Evolutionary conservation across 2,113 vertebrate species (phyloP).

Genomic region (Dicrurus megarhynchus): DNA sequence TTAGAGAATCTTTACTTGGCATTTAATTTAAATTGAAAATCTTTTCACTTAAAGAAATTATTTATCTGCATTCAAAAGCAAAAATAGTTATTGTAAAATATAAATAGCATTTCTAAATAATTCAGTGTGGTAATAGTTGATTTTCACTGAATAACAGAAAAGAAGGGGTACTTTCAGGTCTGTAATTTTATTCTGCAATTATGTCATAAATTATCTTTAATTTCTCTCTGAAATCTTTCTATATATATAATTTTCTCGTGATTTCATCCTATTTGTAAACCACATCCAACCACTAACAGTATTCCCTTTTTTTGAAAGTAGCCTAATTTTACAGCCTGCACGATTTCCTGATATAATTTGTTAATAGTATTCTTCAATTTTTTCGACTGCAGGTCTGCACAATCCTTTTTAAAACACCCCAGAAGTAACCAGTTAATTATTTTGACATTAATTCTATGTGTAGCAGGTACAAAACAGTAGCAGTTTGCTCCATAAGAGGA

Average conservation of each 20-base stretch:
- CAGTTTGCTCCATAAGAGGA: not conserved
- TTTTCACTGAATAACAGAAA: not conserved
- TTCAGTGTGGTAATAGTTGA: not conserved
- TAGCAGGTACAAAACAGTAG: not conserved
- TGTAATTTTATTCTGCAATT: not conserved
- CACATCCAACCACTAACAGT: not conserved
- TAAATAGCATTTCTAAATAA: not conserved
- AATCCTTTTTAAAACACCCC: not conserved
- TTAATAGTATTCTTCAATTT: not conserved
- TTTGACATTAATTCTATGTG: not conserved
- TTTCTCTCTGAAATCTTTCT: constrained; percentile 9
- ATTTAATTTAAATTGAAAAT: not conserved
- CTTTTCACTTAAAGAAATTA: not conserved
- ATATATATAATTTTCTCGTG: constrained; percentile 23
- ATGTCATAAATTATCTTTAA: not conserved
- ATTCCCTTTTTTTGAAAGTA: not conserved
- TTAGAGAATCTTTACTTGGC: not conserved
- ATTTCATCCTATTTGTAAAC: constrained; percentile 11
- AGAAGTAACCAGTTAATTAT: not conserved
- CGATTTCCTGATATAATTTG: not conserved
- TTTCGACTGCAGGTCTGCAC: not conserved
- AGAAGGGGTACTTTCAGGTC: not conserved
- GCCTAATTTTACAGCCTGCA: not conserved
- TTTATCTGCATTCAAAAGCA: not conserved
- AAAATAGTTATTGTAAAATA: not conserved